Conservation (phyloP, 2,888 invertebrate species). For the Ceramica pisi region DNA sequence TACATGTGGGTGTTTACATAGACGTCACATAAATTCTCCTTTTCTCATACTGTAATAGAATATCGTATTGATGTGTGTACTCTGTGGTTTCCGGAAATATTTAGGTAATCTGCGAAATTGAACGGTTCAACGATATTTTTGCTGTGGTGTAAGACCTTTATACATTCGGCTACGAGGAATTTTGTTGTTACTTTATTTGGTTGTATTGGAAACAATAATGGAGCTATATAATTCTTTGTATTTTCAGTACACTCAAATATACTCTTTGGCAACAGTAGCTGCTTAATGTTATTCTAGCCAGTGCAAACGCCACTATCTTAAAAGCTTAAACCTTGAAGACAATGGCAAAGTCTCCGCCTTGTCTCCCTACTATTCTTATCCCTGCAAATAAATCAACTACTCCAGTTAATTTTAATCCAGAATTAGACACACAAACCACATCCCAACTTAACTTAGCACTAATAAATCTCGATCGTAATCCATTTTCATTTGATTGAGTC, state of each 20-base stretch:
- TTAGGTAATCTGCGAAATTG: constrained; percentile 21
- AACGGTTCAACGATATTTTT: neutral
- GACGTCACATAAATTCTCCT: constrained; percentile 58
- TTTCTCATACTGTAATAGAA: constrained; percentile 52
- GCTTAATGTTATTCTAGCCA: constrained; percentile 9
- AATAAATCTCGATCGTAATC: constrained; percentile 41
- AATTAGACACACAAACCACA: constrained; percentile 12
- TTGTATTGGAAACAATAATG: neutral
- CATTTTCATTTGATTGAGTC: constrained; percentile 55
- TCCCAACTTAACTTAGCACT: constrained; percentile 17
- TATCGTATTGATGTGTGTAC: constrained; percentile 46
- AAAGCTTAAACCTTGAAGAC: constrained; percentile 23
- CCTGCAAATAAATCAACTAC: neutral
- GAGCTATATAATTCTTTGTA: neutral
- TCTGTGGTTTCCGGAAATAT: constrained; percentile 42
- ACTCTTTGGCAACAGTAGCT: neutral
- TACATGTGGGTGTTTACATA: constrained; percentile 59
- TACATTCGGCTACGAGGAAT: neutral
- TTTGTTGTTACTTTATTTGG: neutral
- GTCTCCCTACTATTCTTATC: neutral
- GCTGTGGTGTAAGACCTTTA: neutral
- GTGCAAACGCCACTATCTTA: constrained; percentile 8
- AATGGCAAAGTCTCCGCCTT: constrained; percentile 1
- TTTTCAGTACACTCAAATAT: neutral
- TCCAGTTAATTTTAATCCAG: constrained; percentile 9